Evolutionary conservation across 1,140 invertebrate genomes (phyloP), one percentile per base, ranked within the genome.

Genomic region (Papilio dardanus): DNA sequence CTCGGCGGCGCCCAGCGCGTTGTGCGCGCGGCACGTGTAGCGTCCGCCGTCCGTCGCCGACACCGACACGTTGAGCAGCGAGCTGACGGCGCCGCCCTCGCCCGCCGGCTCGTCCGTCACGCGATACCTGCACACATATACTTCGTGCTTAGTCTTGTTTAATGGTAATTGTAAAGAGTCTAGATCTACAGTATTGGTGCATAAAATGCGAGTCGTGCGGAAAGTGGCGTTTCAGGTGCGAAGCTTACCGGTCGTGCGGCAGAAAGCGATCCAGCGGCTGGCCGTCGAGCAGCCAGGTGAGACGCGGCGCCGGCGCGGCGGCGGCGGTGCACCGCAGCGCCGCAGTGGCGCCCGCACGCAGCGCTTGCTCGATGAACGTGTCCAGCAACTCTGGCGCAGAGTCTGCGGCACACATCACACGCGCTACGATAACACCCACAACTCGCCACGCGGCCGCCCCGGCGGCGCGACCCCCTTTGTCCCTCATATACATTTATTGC

Each of bases 251-350:
- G 82, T 92, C 88, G 14, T 80, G 83, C 4, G 86, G 78, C 19
- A 86, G 77, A 71, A 84, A 84, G 74, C 88, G 89, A 71, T 91
- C 85, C 31, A 96, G 91, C 8, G 95, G 95, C 82, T 96, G 96
- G 19, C 95, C 97, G 87, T 98, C 97, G 12, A 98, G 94, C 50
- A 96, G 93, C 98, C 98, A 98, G n/a, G 95, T 94, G 77, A 98
- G 95, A 77, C 95, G 93, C 1, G 98, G 97, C 12, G 96, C 95
- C 42, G 98, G 98, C 66, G 96, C 96, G 37, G 97, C 98, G 37
- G 96, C 96, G 2, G 97, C 97, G 3, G 96, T 95, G 92, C 98
- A 98, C 81, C 96, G 95, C 77, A 98, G 94, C 16, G 97, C 97
- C 73, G 97, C 96, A 75, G 95, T 94, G 75, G 95, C 95, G 54